phyloP scores from a whole-genome alignment of 1,140 invertebrate genomes.

The Chelonus insularis region DNA sequence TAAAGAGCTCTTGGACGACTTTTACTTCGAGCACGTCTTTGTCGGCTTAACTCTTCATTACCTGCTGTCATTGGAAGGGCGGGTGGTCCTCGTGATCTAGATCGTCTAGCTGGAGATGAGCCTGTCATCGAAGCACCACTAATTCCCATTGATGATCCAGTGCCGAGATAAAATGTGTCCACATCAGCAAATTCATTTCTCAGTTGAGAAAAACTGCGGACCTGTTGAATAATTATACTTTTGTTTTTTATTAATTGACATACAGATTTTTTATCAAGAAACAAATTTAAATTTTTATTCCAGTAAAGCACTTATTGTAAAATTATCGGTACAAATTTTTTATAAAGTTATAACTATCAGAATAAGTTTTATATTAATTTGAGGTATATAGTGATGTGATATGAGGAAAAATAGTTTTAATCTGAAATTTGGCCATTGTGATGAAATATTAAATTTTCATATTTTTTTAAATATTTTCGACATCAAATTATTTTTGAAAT shows the following conservation, averaged over 20 bases:
- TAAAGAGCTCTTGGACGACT: constrained; percentile 78
- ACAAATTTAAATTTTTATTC: no score
- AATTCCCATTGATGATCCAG: constrained; percentile 60
- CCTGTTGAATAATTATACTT: constrained; percentile 55
- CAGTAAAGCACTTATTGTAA: no score
- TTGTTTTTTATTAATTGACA: neutral
- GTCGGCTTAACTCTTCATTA: constrained; percentile 62
- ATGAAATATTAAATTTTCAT: no score
- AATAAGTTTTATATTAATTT: no score
- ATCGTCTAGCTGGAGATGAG: constrained; percentile 70
- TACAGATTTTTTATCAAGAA: no score
- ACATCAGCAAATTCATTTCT: constrained; percentile 89
- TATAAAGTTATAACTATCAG: no score
- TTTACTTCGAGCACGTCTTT: constrained; percentile 74
- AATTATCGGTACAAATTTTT: no score
- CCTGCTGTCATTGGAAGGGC: constrained; percentile 44
- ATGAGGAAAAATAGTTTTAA: no score
- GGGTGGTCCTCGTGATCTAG: constrained; percentile 68
- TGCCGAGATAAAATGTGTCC: constrained; percentile 85
- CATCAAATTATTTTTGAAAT: no score
- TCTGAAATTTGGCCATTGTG: no score
- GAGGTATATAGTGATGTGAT: no score
- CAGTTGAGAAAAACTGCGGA: constrained; percentile 88
- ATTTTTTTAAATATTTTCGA: no score
- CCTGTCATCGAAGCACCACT: constrained; percentile 56